Evolutionary conservation across 2,113 vertebrate genomes (phyloP).

Genomic region (Centropus unirufus): DNA sequence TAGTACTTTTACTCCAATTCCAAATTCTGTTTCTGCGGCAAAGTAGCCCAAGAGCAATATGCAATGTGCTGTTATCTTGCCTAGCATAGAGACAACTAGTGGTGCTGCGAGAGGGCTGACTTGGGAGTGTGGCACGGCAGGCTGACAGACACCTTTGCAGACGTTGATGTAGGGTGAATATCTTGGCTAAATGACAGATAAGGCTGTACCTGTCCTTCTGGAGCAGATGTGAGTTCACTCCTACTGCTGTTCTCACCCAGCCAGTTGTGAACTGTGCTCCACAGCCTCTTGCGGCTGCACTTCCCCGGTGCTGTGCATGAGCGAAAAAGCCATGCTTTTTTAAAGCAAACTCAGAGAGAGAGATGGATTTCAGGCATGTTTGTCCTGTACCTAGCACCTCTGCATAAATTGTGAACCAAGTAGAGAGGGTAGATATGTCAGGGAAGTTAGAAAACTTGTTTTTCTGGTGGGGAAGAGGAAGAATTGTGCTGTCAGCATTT

Average conservation of each 20-base stretch:
- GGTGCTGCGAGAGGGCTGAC: background rate
- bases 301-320: background rate
- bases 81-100: background rate
- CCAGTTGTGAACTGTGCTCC: background rate
- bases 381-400: background rate
- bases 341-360: background rate
- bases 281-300: background rate
- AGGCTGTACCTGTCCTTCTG: background rate
- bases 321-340: background rate
- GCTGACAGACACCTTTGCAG: background rate
- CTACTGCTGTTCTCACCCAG: background rate
- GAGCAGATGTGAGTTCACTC: background rate
- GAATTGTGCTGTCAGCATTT: accelerated
- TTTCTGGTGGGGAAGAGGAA: background rate
- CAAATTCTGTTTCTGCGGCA: background rate
- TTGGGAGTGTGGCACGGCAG: background rate
- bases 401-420: background rate
- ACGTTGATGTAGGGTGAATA: background rate
- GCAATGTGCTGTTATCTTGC: background rate
- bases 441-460: background rate
- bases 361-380: background rate
- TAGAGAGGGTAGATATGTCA: background rate
- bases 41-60: background rate
- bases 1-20: background rate
- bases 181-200: background rate